These are phyloP conservation scores for Tenrec ecaudatus DNA, from an alignment of 2,113 vertebrate species.

Conservation along the genomic window DNA sequence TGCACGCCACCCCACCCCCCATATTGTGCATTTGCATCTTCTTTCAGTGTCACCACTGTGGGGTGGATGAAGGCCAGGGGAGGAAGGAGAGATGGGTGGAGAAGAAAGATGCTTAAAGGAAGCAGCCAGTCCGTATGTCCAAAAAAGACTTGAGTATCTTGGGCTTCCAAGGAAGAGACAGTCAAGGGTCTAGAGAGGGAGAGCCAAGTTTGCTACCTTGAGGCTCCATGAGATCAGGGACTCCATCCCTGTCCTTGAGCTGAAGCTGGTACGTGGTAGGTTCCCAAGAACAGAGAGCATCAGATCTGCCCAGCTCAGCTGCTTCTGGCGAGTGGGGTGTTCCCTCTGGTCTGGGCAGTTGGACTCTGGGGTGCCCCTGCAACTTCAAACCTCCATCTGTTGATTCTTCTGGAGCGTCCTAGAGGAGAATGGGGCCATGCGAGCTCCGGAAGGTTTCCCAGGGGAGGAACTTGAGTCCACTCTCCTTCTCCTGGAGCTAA, in stretches of 20 bases:
- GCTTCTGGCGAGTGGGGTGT: neutral
- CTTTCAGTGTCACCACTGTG: neutral
- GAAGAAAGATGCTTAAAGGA: neutral
- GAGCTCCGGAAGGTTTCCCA: neutral
- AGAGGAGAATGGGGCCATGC: neutral
- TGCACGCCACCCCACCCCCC: neutral
- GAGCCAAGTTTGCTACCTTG: fast-evolving
- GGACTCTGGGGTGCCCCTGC: neutral
- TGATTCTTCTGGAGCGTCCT: neutral
- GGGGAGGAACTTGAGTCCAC: neutral
- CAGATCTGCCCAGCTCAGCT: neutral
- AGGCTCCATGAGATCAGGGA: neutral
- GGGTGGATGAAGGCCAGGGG: neutral
- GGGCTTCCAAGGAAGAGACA: neutral
- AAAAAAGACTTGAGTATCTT: neutral
- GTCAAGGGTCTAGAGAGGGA: neutral
- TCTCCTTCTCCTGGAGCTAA: neutral
- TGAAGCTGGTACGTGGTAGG: too few species aligned
- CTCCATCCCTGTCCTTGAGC: too few species aligned
- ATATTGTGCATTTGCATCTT: neutral
- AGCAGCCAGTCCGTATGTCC: neutral
- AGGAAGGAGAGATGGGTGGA: neutral
- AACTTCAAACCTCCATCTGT: neutral
- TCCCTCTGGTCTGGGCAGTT: neutral
- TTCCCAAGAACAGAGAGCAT: neutral